phyloP scores from a whole-genome alignment of 2,113 vertebrate genomes.

The Psittacara wagleri region DNA sequence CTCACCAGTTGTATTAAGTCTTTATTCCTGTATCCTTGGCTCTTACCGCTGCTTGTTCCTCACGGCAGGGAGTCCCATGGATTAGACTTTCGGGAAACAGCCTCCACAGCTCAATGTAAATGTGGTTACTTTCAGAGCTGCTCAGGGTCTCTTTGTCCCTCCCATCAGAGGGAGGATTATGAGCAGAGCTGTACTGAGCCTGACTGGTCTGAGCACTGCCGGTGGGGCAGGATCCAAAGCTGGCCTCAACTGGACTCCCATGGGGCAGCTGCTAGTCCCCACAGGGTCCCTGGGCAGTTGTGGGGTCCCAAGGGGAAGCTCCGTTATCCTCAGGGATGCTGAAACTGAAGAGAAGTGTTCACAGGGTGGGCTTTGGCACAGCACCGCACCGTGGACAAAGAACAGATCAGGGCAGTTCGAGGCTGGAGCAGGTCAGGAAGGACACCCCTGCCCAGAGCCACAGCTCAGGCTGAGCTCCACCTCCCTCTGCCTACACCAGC shows the following conservation, averaged over 20 bases:
- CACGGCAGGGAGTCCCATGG: not conserved
- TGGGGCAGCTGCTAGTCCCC: not conserved
- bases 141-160: not conserved
- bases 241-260: not conserved
- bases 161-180: not conserved
- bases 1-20: not conserved
- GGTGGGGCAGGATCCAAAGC: not conserved
- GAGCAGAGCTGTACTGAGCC: not conserved
- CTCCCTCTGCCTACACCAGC: not conserved
- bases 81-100: not conserved
- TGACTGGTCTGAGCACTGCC: not conserved
- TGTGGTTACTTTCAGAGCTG: not conserved
- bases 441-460: accelerated
- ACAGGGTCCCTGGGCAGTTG: accelerated
- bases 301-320: not conserved
- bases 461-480: not conserved
- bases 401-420: accelerated
- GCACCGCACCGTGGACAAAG: accelerated
- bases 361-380: not conserved
- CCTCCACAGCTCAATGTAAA: not conserved
- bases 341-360: not conserved
- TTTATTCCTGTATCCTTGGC: not conserved
- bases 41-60: not conserved
- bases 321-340: accelerated
- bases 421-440: not conserved